Conservation (phyloP, 2,113 vertebrate genomes). For the Hippocampus guttulatus region DNA sequence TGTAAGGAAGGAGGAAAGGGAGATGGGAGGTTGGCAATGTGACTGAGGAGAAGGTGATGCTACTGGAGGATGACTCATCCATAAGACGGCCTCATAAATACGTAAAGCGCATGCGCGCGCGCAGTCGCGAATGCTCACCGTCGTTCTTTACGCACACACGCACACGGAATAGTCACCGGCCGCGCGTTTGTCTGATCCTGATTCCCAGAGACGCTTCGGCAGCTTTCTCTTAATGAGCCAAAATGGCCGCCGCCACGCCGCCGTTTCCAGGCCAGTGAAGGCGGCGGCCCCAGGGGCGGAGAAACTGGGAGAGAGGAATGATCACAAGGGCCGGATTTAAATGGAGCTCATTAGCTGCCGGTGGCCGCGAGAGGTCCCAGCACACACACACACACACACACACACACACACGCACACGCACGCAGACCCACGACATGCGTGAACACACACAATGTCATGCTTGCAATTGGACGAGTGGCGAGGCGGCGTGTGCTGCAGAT, state of each 20-base stretch:
- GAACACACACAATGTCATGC: constrained; percentile 7
- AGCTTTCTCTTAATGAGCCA: constrained; percentile 65
- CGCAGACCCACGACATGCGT: not conserved
- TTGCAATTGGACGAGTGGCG: constrained; percentile 47
- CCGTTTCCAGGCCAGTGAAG: constrained; percentile 65
- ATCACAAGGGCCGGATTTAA: constrained; percentile 68
- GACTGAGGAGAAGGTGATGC: constrained; percentile 34
- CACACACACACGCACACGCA: constrained; percentile 31
- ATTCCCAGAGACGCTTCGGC: constrained; percentile 56
- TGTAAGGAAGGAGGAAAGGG: not conserved
- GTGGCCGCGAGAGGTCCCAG: constrained; percentile 59
- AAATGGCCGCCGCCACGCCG: constrained; percentile 56
- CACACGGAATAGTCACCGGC: constrained; percentile 28
- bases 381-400: constrained; percentile 34
- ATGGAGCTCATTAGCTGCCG: constrained; percentile 68
- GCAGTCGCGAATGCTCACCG: constrained; percentile 13
- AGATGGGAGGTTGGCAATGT: constrained; percentile 3
- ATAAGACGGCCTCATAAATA: constrained; percentile 43
- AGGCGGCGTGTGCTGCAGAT: constrained; percentile 62
- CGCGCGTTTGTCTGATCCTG: constrained; percentile 52
- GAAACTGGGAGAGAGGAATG: constrained; percentile 64
- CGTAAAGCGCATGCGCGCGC: constrained; percentile 5
- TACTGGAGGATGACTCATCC: constrained; percentile 60
- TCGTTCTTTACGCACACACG: constrained; percentile 5
- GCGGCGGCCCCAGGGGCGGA: constrained; percentile 56